Percentiles rank a stretch among this genome's conserved stretches.
Evolutionary conservation across 2,113 vertebrate species (phyloP).

Genomic region (Vulpes vulpes): DNA sequence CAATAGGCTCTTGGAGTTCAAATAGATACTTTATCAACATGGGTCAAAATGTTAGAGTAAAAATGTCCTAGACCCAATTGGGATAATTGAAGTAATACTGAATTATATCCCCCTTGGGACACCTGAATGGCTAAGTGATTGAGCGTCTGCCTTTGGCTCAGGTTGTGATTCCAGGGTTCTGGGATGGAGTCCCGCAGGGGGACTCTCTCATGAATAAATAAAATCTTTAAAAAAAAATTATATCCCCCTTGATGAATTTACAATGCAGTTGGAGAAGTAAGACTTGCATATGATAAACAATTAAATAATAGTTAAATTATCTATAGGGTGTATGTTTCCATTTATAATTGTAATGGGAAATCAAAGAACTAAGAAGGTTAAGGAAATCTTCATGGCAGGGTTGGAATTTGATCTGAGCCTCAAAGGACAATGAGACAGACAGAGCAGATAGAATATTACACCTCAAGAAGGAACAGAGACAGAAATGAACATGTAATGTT

Average conservation of each 20-base stretch:
- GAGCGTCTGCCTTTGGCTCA: too few relatives aligned
- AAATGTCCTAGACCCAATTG: background rate
- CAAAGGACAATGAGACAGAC: background rate
- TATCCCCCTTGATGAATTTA: background rate
- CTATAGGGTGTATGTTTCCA: background rate
- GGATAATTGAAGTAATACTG: background rate
- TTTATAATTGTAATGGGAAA: constrained; percentile 48
- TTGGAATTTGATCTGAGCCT: constrained; percentile 24
- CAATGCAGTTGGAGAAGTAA: background rate
- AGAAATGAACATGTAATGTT: background rate
- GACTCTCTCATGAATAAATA: too few relatives aligned
- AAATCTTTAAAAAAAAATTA: too few relatives aligned
- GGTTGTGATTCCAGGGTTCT: too few relatives aligned
- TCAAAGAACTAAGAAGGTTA: constrained; percentile 27
- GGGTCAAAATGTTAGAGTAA: constrained; percentile 42
- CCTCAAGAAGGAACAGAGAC: background rate
- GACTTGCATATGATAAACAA: background rate
- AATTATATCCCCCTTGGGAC: background rate
- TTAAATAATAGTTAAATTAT: constrained; percentile 34
- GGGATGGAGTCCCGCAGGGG: too few relatives aligned
- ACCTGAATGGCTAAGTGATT: too few relatives aligned
- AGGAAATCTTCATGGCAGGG: background rate
- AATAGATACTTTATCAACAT: constrained; percentile 19
- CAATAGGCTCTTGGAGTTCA: background rate
- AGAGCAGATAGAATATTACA: background rate